Percentiles rank a stretch among this genome's conserved stretches.
Conservation (phyloP, 92 coral and sea anemone species). For the Phymanthus crucifer region DNA sequence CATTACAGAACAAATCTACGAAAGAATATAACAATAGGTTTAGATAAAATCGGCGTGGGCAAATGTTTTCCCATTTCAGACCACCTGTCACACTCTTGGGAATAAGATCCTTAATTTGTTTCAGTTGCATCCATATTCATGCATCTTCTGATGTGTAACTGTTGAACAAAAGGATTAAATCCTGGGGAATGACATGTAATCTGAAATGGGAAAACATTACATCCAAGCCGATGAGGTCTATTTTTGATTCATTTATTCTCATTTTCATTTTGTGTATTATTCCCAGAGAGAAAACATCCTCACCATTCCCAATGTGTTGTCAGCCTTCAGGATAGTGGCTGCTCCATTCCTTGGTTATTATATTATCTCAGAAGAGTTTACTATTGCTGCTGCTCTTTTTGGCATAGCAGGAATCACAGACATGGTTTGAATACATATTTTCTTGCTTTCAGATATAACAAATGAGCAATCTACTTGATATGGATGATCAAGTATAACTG, state of each 20-base stretch:
- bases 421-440: constrained; percentile 58
- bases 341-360: constrained; percentile 88
- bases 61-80: no score
- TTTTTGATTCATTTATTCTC: background rate
- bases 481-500: background rate
- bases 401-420: constrained; percentile 93
- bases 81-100: no score
- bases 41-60: no score
- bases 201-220: no score
- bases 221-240: no score
- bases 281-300: constrained; percentile 88
- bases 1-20: no score
- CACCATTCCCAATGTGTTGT: constrained; percentile 87
- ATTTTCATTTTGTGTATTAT: constrained; percentile 14
- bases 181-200: no score
- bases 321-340: constrained; percentile 79
- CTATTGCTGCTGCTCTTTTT: constrained; percentile 70
- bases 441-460: background rate
- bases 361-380: constrained; percentile 74
- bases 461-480: background rate
- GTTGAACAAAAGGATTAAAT: no score
- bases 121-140: no score
- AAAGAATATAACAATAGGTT: no score
- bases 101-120: no score
- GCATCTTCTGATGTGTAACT: no score